A percentile compares a stretch with the other conserved stretches of the same genome.
These are phyloP conservation scores for Ophion obscuratus DNA, from an alignment of 2,888 invertebrate genomes.

Conservation along the genomic window DNA sequence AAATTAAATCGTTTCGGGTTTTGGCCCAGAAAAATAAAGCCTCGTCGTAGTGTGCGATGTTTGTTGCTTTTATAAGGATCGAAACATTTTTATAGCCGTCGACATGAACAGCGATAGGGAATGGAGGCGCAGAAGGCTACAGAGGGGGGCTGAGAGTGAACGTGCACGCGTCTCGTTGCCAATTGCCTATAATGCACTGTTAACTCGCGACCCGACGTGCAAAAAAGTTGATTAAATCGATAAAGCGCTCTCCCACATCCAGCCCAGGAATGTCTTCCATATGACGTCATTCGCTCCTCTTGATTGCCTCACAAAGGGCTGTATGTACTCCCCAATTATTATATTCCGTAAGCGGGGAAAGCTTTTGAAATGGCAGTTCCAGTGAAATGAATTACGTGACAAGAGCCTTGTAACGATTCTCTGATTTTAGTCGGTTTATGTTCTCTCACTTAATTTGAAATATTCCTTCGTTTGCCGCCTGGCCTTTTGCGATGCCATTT, in stretches of 20 bases:
- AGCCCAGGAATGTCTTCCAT: conserved; percentile 19
- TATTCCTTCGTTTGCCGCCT: too few species aligned
- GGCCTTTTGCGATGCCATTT: too few species aligned
- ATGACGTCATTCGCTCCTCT: background rate
- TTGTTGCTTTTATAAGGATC: conserved; percentile 28
- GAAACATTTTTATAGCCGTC: conserved; percentile 51
- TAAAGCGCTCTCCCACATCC: conserved; percentile 42
- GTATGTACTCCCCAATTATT: background rate
- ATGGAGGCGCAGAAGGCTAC: background rate
- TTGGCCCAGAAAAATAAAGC: background rate
- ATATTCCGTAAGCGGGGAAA: conserved; percentile 23
- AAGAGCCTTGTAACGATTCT: too few species aligned
- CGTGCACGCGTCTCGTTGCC: conserved; percentile 57
- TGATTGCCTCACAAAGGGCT: background rate
- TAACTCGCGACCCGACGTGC: conserved; percentile 26
- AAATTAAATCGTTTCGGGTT: conserved; percentile 57
- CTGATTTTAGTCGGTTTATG: too few species aligned
- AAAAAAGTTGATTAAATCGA: conserved; percentile 63
- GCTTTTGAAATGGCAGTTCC: conserved; percentile 17
- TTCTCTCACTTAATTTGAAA: too few species aligned
- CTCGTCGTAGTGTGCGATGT: conserved; percentile 1
- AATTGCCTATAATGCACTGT: conserved; percentile 49
- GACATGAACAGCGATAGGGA: conserved; percentile 26
- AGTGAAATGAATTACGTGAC: too few species aligned
- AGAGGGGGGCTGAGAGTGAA: conserved; percentile 6